Evolutionary conservation across 1,140 invertebrate species (phyloP), one percentile per base, ranked within the genome.

Genomic region (Diabrotica undecimpunctata): DNA sequence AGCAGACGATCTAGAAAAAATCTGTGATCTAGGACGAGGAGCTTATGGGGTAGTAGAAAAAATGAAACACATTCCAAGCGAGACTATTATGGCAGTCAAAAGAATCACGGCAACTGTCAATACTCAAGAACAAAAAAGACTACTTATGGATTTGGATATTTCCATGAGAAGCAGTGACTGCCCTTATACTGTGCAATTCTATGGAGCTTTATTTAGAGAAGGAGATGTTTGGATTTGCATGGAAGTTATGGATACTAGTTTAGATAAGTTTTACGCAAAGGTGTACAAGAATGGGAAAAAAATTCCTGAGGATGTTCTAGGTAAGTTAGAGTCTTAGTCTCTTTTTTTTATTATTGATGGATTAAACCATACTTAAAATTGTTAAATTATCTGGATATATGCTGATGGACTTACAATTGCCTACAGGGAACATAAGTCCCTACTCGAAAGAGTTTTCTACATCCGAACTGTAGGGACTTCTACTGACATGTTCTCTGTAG

Each of bases 191-290:
- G 97, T 99, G 4, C 94, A 97, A 75, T 99, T 98, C 83, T 96
- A 95, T 80, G 97, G 97, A 10, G 96, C 95, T 55, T 88, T 99
- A 73, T 97, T 99, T 74, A 88, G 92, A 54, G 93, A 96, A 80
- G 94, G 93, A 11, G 95, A 98, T 81, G 96, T 98, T 37, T 99
- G 96, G 96, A 98, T 99, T 75, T 99, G 96, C 78, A 99, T 99
- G 97, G 97, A 99, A 82, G 78, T 98, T 9, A 99, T 99, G 97
- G 93, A 96, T 72, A 97, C 93, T 68, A 98, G 95, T 78, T 84
- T 99, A 67, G 97, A 99, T 75, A 98, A 99, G 80, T 94, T 95
- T 82, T 99, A 91, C 81, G 89, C 83, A 72, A 96, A 90, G 83
- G 90, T 88, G 41, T 96, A 89, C 78, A 88, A 88, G 78, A 86